Percentiles rank a stretch among this genome's conserved stretches.
These are phyloP conservation scores for Aethes cnicana DNA, from an alignment of 2,888 invertebrate genomes.

Conservation along the genomic window DNA sequence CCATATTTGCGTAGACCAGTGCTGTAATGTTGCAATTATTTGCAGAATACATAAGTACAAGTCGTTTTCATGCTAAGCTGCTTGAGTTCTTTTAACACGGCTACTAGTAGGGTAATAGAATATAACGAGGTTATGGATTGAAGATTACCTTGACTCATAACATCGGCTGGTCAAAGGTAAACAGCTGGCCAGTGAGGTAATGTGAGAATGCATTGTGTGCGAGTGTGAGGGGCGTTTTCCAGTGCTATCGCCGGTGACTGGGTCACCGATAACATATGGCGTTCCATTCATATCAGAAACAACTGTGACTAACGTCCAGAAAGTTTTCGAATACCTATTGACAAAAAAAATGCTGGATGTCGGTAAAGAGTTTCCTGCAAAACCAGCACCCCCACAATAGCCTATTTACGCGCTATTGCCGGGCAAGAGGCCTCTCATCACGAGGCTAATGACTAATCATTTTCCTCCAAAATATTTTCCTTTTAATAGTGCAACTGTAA, in stretches of 20 bases:
- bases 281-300: conserved; percentile 19
- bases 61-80: too few species aligned
- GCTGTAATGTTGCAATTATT: too few species aligned
- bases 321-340: neutral
- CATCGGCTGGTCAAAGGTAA: conserved; percentile 22
- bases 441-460: neutral
- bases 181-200: conserved; percentile 20
- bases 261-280: conserved; percentile 31
- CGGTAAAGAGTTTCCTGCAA: too few species aligned
- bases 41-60: too few species aligned
- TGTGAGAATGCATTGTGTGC: conserved; percentile 17
- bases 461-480: neutral
- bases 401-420: too few species aligned
- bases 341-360: too few species aligned
- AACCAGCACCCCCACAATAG: too few species aligned
- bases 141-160: conserved; percentile 11
- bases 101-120: neutral
- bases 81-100: neutral
- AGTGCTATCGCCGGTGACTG: conserved; percentile 23
- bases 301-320: too few species aligned
- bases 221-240: conserved; percentile 22
- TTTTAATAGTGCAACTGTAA: too few species aligned
- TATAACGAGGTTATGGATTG: conserved; percentile 2
- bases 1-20: too few species aligned
- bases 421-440: too few species aligned